Evolutionary conservation across 2,113 vertebrate species (phyloP), one percentile per base, ranked within the genome.

Genomic region (Rhynchopsitta pachyrhyncha): DNA sequence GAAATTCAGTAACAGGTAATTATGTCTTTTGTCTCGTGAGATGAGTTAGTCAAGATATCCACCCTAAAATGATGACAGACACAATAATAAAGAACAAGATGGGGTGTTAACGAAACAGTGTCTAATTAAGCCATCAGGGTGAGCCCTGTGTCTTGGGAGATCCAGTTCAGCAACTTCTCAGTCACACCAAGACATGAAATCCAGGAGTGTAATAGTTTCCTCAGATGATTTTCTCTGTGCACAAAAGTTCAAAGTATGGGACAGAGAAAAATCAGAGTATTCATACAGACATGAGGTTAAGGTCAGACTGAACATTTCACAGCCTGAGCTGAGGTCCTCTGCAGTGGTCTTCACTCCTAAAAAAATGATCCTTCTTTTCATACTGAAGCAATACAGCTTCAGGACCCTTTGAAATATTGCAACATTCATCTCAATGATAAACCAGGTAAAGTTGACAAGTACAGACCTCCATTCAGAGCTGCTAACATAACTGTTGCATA

Each of bases 81-180:
- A 49, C 80, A 88, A 55, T 63, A 93, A 89, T 82, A 52, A 85
- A 91, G 95, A 88, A 85, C 76, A 82, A 88, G 90, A 78, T 62
- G 83, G 84, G 93, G 87, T 88, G 95, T 77, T 66, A 93, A 74
- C 35, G 10, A 88, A 88, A 85, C 28, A 28, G 49, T 39, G 73
- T 69, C 50, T 96, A 85, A 91, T 96, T 82, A 93, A 92, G 50
- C n/a, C 70, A 79, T 19, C 39, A n/a, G 60, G 79, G 70, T 1
- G 16, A 94, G 87, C 79, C 49, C 79, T 35, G 0, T 50, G 93
- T 39, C 60, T 79, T 91, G 67, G 71, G 62, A 78, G 71, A 91
- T 31, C 93, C 93, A 66, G 95, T 93, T 70, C 44, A 78, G 67
- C 93, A 37, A 17, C 93, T 86, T 91, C 44, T 94, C 87, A 91